These are phyloP conservation scores for Spongilla lacustris DNA, from an alignment of 37 sponge, comb jelly and placozoan species.

Conservation along the genomic window DNA sequence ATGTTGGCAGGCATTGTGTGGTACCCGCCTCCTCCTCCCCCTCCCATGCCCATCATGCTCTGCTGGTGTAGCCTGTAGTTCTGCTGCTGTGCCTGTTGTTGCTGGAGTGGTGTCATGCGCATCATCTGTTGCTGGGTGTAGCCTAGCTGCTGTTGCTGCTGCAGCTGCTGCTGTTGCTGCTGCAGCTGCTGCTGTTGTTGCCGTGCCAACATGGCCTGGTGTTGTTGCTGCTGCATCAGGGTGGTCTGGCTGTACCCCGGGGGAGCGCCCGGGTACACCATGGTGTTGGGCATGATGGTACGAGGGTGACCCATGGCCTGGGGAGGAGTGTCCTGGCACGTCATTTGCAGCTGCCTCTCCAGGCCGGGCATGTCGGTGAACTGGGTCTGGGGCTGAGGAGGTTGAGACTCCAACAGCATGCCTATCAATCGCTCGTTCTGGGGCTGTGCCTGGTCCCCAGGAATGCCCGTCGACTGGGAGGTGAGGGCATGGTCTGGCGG, in stretches of 20 bases:
- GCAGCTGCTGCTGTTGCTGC: neutral
- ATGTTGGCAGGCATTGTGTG: neutral
- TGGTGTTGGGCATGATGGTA: neutral
- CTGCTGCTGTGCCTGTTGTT: neutral
- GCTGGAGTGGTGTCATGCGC: neutral
- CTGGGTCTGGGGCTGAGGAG: neutral
- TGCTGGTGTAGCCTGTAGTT: neutral
- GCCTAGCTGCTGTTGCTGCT: neutral
- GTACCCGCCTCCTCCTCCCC: neutral
- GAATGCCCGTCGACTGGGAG: neutral
- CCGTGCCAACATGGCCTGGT: neutral
- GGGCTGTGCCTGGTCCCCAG: neutral
- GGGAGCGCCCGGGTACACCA: neutral
- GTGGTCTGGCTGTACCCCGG: neutral
- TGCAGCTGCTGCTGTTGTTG: neutral
- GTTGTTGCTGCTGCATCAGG: conserved; percentile 4
- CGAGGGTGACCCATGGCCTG: neutral
- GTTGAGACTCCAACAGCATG: neutral
- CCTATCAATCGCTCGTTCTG: neutral
- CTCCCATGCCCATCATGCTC: neutral
- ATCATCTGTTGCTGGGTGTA: too few relatives aligned
- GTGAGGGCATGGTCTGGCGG: neutral
- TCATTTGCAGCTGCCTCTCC: neutral
- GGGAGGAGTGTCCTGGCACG: neutral
- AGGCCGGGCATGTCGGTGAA: neutral